Conservation (phyloP, 2,888 invertebrate species). For the Doris montereyensis region DNA sequence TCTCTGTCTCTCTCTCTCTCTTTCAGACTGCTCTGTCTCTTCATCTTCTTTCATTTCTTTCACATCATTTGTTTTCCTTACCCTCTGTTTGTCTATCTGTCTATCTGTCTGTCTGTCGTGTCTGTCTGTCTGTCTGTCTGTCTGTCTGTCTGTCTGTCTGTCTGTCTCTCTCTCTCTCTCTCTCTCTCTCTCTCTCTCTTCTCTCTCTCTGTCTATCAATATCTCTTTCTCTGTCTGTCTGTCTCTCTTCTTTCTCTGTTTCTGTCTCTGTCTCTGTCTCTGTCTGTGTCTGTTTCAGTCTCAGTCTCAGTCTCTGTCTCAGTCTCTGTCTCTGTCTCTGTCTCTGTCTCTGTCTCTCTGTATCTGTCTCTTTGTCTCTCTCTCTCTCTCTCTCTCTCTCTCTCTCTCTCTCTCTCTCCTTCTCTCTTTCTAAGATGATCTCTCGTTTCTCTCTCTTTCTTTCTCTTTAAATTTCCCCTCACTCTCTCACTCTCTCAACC, state of each 20-base stretch:
- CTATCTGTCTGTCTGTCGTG: neutral
- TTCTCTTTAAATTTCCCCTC: neutral
- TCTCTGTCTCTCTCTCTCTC: neutral
- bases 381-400: neutral
- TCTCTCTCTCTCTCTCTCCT: neutral
- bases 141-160: neutral
- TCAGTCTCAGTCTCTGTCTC: neutral
- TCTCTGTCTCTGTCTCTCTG: neutral
- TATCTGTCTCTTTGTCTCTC: neutral
- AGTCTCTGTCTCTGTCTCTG: neutral
- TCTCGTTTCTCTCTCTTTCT: neutral
- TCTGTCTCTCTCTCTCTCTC: neutral
- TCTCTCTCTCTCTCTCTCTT: neutral
- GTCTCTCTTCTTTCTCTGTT: neutral
- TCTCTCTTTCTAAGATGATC: neutral
- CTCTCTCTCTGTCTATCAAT: neutral
- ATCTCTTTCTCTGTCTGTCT: neutral
- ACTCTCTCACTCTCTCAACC: neutral
- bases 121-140: neutral
- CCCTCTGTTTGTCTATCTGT: neutral
- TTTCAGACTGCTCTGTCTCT: neutral
- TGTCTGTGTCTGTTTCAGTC: neutral
- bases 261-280: neutral
- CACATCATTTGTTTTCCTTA: neutral
- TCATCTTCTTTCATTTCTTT: neutral